Evolutionary conservation across 2,113 vertebrate species (phyloP).

Genomic region (Ochotona princeps): DNA sequence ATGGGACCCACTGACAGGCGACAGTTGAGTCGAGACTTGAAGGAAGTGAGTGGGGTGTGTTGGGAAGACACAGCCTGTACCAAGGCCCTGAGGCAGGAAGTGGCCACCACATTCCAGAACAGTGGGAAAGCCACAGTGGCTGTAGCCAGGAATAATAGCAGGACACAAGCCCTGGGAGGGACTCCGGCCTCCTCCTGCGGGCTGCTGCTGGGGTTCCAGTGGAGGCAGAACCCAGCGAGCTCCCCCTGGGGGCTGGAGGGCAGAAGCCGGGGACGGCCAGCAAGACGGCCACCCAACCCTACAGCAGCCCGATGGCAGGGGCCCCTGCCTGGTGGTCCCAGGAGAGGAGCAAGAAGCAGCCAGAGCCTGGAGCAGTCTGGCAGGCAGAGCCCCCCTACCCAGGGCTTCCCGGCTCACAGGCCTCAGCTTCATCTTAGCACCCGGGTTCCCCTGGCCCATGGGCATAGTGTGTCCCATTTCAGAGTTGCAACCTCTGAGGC

Average conservation of each 20-base stretch:
- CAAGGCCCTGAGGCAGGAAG: constrained; percentile 28
- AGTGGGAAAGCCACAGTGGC: accelerated
- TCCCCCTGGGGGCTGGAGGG: neutral
- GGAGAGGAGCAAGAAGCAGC: accelerated
- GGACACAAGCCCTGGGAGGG: neutral
- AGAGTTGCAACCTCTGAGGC: neutral
- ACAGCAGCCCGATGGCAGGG: accelerated
- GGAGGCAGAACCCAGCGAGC: accelerated
- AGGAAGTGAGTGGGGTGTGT: neutral
- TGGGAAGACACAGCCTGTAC: neutral
- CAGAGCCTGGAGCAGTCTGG: accelerated
- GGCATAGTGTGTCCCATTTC: neutral
- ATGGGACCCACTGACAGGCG: neutral
- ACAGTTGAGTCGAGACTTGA: neutral
- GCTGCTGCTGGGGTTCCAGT: accelerated
- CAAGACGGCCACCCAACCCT: accelerated
- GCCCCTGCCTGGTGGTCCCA: neutral
- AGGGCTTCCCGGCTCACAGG: neutral
- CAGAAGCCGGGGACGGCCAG: too few relatives aligned
- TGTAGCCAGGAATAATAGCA: accelerated
- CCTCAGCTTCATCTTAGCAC: neutral
- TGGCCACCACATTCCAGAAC: neutral
- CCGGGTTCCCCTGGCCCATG: neutral
- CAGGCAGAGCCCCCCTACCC: accelerated
- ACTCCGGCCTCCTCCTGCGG: neutral